A percentile compares a stretch with the other conserved stretches of the same genome.
phyloP scores from a whole-genome alignment of 2,797 vertebrate genomes.

The Fundulus diaphanus region DNA sequence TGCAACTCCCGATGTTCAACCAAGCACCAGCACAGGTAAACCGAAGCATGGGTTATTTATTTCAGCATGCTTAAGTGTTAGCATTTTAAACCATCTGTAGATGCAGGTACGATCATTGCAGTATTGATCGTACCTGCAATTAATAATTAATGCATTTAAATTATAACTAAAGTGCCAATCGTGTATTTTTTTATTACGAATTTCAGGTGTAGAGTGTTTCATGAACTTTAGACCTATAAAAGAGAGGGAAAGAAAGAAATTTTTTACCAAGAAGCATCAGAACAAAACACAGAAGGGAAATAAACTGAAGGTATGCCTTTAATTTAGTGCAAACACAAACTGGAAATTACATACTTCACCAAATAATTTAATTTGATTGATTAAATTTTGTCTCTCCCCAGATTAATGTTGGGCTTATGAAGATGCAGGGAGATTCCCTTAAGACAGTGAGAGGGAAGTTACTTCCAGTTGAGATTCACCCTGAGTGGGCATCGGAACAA shows the following conservation, averaged over 20 bases:
- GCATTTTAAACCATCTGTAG: constrained; percentile 2
- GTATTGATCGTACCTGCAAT: too few species aligned
- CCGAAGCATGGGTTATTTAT: constrained; percentile 1
- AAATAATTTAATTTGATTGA: neutral
- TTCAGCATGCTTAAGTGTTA: constrained; percentile 3
- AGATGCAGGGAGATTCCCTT: neutral
- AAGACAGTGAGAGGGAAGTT: constrained; percentile 4
- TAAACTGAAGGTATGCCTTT: neutral
- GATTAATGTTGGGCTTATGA: constrained; percentile 1
- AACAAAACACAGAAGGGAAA: neutral
- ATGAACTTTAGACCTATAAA: neutral
- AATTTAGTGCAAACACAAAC: neutral
- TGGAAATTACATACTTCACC: neutral
- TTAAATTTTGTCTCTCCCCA: neutral
- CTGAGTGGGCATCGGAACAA: neutral
- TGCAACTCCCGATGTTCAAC: constrained; percentile 2
- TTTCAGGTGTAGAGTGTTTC: neutral
- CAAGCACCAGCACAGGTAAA: constrained; percentile 6
- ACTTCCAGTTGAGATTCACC: neutral
- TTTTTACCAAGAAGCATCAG: neutral
- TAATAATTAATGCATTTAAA: constrained; percentile 3
- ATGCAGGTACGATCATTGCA: neutral
- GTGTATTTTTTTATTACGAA: neutral
- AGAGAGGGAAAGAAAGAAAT: too few species aligned
- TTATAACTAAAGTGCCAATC: constrained; percentile 4